Evolutionary conservation across 1,140 invertebrate species (phyloP), one percentile per base, ranked within the genome.

Genomic region (Drosophila leontia): DNA sequence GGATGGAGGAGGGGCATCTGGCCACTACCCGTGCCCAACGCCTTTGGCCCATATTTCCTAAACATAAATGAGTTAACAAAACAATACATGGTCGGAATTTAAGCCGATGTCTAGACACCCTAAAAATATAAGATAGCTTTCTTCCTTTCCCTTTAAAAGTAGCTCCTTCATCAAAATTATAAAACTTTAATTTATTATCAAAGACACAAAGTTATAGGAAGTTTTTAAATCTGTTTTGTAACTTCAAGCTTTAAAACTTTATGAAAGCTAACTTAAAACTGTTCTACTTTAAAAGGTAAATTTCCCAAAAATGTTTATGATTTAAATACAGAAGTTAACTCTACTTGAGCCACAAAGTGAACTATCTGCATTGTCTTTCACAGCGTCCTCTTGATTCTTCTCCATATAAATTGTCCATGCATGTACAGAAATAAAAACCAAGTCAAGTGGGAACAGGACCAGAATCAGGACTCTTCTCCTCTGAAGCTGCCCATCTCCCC

Each of bases 361-460:
- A 42, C 19, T 37, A 34, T 44, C 2, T 9, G 12, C 47, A 69
- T 69, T 69, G 63, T 71, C 26, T 58, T 45, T 12, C 8, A 13
- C 11, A 23, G 15, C 19, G 5, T 5, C 15, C 19, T n/a, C 23
- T 34, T 47, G 19, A 67, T 48, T 15, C 35, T 11, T 5, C 5
- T 13, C 3, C 50, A 59, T 29, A 65, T 17, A 15, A 9, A 15
- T 60, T 37, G 17, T 32, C 29, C 55, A 41, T 71, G 23, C 42
- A 53, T 74, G 70, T 65, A 60, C 48, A 75, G 63, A 81, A 76
- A 85, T 78, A 81, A 71, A 80, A 85, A 82, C 77, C 62, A 86
- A 87, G 83, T 86, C 83, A 87, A 86, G 80, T 86, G 76, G 85
- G 71, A 82, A 67, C 58, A 63, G 48, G 44, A 51, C 76, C 67